phyloP scores from a whole-genome alignment of 2,797 vertebrate genomes.

The Hoplostethus mediterraneus region DNA sequence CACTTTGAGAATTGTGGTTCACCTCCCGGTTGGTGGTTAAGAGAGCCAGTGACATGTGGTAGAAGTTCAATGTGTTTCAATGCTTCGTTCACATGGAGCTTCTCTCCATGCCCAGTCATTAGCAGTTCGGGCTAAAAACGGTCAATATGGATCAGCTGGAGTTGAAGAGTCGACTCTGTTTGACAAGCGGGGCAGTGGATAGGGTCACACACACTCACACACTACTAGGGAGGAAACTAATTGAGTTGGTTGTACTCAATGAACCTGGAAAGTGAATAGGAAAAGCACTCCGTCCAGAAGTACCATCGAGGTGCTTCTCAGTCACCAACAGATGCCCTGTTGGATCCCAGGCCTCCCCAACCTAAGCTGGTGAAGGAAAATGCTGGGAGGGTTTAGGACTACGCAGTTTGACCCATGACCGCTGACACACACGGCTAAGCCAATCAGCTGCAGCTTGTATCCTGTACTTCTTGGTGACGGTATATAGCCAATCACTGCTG shows the following conservation, averaged over 20 bases:
- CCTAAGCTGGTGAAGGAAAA: conserved; percentile 20
- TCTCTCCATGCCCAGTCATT: no score
- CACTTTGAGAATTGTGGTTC: no score
- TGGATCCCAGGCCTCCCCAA: not conserved
- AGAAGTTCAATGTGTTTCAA: no score
- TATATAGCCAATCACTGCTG: not conserved
- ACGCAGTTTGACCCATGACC: conserved; percentile 10
- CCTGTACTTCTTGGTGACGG: not conserved
- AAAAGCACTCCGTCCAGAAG: conserved; percentile 48
- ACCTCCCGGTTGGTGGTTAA: no score
- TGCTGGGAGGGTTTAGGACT: conserved; percentile 3
- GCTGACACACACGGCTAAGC: conserved; percentile 31
- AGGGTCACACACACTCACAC: not conserved
- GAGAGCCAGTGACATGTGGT: no score
- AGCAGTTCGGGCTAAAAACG: no score
- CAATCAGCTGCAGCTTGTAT: conserved; percentile 42
- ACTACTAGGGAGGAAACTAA: not conserved
- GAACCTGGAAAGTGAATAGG: conserved; percentile 36
- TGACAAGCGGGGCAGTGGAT: no score
- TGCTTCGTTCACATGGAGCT: no score
- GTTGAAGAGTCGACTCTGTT: not conserved
- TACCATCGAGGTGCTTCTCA: conserved; percentile 29
- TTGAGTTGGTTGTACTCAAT: not conserved
- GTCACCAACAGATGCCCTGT: not conserved
- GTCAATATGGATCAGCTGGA: not conserved